phyloP scores from a whole-genome alignment of 1,140 invertebrate species.

The Aphis craccivora region DNA sequence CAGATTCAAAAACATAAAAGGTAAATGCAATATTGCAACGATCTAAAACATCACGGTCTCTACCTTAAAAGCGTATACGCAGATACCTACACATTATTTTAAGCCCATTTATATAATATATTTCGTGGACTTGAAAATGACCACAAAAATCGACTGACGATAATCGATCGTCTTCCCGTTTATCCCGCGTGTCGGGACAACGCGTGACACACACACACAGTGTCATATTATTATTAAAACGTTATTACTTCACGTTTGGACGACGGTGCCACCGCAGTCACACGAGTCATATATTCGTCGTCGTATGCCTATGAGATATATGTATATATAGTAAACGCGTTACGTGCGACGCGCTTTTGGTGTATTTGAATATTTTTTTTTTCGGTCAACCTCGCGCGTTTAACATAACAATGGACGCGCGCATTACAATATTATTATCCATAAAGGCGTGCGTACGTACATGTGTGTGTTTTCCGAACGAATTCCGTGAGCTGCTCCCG shows the following conservation, averaged over 20 bases:
- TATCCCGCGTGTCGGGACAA: not conserved
- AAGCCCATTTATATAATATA: not conserved
- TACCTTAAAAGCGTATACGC: not conserved
- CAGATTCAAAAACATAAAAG: not conserved
- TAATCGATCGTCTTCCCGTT: conserved; percentile 4
- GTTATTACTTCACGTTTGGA: not conserved
- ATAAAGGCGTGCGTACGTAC: not conserved
- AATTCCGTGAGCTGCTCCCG: conserved; percentile 33
- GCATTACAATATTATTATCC: not conserved
- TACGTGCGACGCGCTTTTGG: not conserved
- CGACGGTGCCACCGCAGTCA: not conserved
- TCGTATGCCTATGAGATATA: not conserved
- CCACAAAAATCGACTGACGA: not conserved
- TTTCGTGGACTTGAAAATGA: not conserved
- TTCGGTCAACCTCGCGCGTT: not conserved
- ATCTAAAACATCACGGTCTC: no score
- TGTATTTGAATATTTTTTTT: conserved; percentile 12
- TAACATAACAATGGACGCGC: conserved; percentile 32
- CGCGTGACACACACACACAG: not conserved
- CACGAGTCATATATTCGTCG: not conserved
- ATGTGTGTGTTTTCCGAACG: not conserved
- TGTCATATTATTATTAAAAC: not conserved
- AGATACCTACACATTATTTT: no score
- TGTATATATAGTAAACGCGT: not conserved
- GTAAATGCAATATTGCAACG: not conserved